Evolutionary conservation across 2,797 vertebrate species (phyloP).

Genomic region (Pagetopsis macropterus): DNA sequence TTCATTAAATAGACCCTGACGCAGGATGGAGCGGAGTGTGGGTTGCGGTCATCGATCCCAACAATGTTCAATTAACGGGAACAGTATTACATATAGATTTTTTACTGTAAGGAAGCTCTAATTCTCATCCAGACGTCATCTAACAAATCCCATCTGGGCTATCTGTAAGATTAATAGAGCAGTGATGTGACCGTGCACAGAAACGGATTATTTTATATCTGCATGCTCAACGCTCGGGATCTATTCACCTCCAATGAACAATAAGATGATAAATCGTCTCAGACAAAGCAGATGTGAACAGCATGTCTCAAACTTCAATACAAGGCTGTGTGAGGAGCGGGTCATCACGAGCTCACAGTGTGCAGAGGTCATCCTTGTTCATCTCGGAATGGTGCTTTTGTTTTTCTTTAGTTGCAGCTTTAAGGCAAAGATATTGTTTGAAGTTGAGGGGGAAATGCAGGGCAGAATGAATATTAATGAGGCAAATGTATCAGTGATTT

Average conservation of each 20-base stretch:
- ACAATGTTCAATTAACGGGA: slow-evolving; percentile 46
- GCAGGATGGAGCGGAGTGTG: not conserved
- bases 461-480: slow-evolving; percentile 49
- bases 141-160: slow-evolving; percentile 32
- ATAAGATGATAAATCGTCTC: slow-evolving; percentile 52
- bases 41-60: slow-evolving; percentile 49
- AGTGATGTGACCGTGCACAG: slow-evolving; percentile 39
- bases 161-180: slow-evolving; percentile 48
- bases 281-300: slow-evolving; percentile 28
- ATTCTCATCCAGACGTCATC: slow-evolving; percentile 46
- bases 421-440: slow-evolving; percentile 28
- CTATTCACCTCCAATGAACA: slow-evolving; percentile 31
- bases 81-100: slow-evolving; percentile 63
- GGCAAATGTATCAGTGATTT: slow-evolving; percentile 7
- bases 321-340: slow-evolving; percentile 27
- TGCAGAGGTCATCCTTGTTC: slow-evolving; percentile 23
- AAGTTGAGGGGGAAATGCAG: slow-evolving; percentile 33
- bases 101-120: slow-evolving; percentile 50
- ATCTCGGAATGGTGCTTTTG: slow-evolving; percentile 20
- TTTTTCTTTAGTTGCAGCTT: slow-evolving; percentile 17
- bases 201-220: slow-evolving; percentile 56
- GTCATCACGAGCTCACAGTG: slow-evolving; percentile 29
- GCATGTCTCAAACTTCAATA: slow-evolving; percentile 34
- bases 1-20: slow-evolving; percentile 28
- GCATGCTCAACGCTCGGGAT: slow-evolving; percentile 18